phyloP scores from a whole-genome alignment of 1,140 invertebrate species.

The Drosophila teissieri region DNA sequence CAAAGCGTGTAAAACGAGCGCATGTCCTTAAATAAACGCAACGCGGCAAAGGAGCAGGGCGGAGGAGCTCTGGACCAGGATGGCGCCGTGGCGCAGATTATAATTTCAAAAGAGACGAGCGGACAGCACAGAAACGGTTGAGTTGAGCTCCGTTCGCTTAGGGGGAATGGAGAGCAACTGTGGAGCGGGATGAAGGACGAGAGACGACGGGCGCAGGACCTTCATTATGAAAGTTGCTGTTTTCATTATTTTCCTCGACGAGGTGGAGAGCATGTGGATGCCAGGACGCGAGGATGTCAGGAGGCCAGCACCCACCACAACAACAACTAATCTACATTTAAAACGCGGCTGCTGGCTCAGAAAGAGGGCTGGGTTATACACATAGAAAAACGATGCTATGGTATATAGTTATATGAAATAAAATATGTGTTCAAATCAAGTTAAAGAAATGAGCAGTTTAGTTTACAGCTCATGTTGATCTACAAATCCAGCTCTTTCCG shows the following conservation, averaged over 20 bases:
- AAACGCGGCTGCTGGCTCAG: conserved; percentile 30
- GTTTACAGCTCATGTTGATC: no score
- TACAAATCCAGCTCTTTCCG: no score
- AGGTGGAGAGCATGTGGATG: conserved; percentile 23
- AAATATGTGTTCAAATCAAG: no score
- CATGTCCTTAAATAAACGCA: conserved; percentile 74
- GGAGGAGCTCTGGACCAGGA: conserved; percentile 13
- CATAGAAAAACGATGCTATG: neutral
- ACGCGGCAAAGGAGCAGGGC: conserved; percentile 33
- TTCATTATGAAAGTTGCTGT: conserved; percentile 83
- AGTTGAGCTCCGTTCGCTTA: conserved; percentile 36
- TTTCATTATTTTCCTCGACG: conserved; percentile 80
- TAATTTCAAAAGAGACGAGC: conserved; percentile 82
- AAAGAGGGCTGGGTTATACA: neutral
- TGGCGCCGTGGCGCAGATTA: conserved; percentile 78
- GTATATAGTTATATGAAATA: no score
- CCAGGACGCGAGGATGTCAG: conserved; percentile 17
- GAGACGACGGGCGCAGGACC: conserved; percentile 35
- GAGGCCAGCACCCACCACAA: conserved; percentile 44
- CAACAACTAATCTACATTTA: conserved; percentile 83
- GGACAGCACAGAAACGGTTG: conserved; percentile 43
- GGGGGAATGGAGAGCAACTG: conserved; percentile 6
- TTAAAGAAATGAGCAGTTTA: no score
- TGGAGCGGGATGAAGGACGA: conserved; percentile 5
- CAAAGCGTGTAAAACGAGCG: conserved; percentile 73